These are phyloP conservation scores for Synanthedon andrenaeformis DNA, from an alignment of 2,888 invertebrate species.

Conservation along the genomic window DNA sequence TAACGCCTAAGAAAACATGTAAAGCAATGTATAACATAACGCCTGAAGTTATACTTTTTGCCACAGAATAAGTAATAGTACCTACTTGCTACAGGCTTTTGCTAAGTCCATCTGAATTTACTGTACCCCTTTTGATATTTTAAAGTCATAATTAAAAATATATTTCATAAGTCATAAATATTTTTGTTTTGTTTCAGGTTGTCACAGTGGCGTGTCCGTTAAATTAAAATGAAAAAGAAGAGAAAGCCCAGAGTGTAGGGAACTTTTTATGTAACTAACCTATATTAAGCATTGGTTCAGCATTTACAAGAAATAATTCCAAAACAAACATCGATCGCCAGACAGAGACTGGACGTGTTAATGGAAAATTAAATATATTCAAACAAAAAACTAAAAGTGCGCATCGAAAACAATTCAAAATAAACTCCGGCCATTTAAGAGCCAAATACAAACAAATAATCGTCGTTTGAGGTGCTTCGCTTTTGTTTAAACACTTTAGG, in stretches of 20 bases:
- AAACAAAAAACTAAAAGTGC: slow-evolving; percentile 8
- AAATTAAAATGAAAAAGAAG: slow-evolving; percentile 61
- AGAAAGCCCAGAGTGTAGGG: slow-evolving; percentile 38
- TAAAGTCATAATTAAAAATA: no score
- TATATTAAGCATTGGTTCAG: no score
- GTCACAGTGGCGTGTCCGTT: slow-evolving; percentile 6
- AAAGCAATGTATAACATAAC: no score
- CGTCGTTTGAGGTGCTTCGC: slow-evolving; percentile 43
- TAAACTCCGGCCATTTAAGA: slow-evolving; percentile 38
- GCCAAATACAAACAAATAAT: slow-evolving; percentile 56
- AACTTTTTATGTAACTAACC: neutral
- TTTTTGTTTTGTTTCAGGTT: slow-evolving; percentile 43
- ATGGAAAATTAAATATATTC: slow-evolving; percentile 2
- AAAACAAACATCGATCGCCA: slow-evolving; percentile 17
- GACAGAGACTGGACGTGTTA: slow-evolving; percentile 44
- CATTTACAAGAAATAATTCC: neutral
- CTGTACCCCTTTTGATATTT: no score
- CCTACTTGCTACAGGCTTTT: no score
- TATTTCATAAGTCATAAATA: neutral
- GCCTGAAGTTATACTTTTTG: no score
- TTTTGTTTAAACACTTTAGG: slow-evolving; percentile 56
- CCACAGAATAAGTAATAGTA: no score
- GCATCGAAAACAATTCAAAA: slow-evolving; percentile 25
- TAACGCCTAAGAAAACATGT: no score
- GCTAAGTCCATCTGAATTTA: no score